These are phyloP conservation scores for Oscheius myriophilus DNA, from an alignment of 2,888 invertebrate genomes.

Conservation along the genomic window DNA sequence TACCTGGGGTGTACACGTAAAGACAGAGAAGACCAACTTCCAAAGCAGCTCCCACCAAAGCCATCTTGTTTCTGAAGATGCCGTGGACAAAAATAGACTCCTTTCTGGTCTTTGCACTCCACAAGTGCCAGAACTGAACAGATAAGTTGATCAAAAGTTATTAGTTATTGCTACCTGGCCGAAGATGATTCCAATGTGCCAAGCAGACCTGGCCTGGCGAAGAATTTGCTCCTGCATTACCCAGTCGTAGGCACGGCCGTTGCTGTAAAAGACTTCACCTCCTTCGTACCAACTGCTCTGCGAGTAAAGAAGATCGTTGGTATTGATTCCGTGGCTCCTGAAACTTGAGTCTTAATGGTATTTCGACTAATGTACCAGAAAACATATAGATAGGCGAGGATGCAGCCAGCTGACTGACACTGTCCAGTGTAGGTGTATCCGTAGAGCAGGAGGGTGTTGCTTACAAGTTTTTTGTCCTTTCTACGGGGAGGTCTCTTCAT, in stretches of 20 bases:
- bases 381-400: slow-evolving; percentile 39
- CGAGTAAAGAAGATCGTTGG: slow-evolving; percentile 41
- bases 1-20: slow-evolving; percentile 47
- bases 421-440: slow-evolving; percentile 35
- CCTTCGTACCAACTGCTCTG: slow-evolving; percentile 35
- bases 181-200: slow-evolving; percentile 56
- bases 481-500: slow-evolving; percentile 48
- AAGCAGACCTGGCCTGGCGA: slow-evolving; percentile 47
- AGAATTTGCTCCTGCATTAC: slow-evolving; percentile 42
- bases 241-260: slow-evolving; percentile 33
- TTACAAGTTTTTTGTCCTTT: slow-evolving; percentile 36
- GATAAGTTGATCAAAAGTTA: not conserved
- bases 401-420: slow-evolving; percentile 41
- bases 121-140: slow-evolving; percentile 46
- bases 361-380: slow-evolving; percentile 38
- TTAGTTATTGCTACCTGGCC: slow-evolving; percentile 30
- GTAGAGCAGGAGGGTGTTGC: slow-evolving; percentile 40
- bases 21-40: slow-evolving; percentile 36
- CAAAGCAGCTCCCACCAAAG: slow-evolving; percentile 28
- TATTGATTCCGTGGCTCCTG: slow-evolving; percentile 32
- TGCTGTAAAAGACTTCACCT: slow-evolving; percentile 36
- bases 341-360: slow-evolving; percentile 8
- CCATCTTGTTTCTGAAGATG: slow-evolving; percentile 36
- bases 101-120: slow-evolving; percentile 40
- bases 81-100: slow-evolving; percentile 46